Evolutionary conservation across 2,113 vertebrate species (phyloP).

Genomic region (Pipra filicauda): DNA sequence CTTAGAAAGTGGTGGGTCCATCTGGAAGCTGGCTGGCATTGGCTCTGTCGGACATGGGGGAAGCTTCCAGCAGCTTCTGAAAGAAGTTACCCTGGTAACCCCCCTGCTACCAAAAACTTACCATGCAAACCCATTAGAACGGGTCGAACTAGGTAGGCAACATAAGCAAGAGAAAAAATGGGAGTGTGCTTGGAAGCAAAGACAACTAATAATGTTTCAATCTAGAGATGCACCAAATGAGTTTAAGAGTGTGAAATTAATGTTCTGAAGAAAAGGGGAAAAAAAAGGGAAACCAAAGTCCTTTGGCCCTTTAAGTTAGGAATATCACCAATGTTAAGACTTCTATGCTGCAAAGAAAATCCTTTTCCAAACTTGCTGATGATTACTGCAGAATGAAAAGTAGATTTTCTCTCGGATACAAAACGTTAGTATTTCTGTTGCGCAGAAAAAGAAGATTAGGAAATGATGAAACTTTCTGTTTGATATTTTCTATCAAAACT

Average conservation of each 20-base stretch:
- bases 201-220: fast-evolving
- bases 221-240: not conserved
- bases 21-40: not conserved
- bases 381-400: not conserved
- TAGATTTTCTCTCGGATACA: not conserved
- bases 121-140: not conserved
- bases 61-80: not conserved
- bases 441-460: not conserved
- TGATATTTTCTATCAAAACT: not conserved
- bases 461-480: not conserved
- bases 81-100: not conserved
- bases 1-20: not conserved
- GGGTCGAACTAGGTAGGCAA: not conserved
- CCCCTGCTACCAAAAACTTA: not conserved
- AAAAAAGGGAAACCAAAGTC: fast-evolving
- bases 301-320: not conserved
- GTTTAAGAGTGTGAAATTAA: not conserved
- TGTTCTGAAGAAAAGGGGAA: not conserved
- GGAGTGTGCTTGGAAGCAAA: not conserved
- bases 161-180: not conserved
- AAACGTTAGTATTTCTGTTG: not conserved
- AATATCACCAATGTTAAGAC: not conserved
- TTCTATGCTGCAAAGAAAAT: not conserved
- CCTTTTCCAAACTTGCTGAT: not conserved
- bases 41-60: fast-evolving